These are phyloP conservation scores for Lasioglossum oenotherae DNA, from an alignment of 2,888 invertebrate species.

Conservation along the genomic window DNA sequence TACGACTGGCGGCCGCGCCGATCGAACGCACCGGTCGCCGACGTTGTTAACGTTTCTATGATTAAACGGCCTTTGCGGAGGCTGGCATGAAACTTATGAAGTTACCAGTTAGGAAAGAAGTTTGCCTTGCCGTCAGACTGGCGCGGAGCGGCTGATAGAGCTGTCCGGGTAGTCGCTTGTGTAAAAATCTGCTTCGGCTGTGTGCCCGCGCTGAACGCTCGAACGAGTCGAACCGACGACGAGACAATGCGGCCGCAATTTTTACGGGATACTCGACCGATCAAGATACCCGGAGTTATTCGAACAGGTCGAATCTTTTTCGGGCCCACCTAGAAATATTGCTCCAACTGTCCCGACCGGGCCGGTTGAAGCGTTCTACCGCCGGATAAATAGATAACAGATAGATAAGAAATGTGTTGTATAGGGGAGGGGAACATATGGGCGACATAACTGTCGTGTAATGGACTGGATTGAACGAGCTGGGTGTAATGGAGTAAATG, in stretches of 20 bases:
- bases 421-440: not conserved
- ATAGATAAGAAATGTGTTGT: not conserved
- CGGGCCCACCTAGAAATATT: conserved; percentile 4
- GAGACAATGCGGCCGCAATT: not conserved
- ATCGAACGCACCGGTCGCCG: conserved; percentile 26
- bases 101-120: conserved; percentile 36
- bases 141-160: conserved; percentile 16
- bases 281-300: conserved; percentile 10
- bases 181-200: conserved; percentile 3
- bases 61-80: conserved; percentile 44
- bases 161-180: not conserved
- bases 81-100: conserved; percentile 29
- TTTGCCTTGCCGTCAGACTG: conserved; percentile 38
- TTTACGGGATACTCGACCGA: conserved; percentile 4
- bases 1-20: not conserved
- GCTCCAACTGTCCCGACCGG: not conserved
- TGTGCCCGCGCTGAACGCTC: not conserved
- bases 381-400: not conserved
- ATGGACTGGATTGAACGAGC: not conserved
- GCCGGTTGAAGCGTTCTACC: not conserved
- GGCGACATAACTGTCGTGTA: not conserved
- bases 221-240: not conserved
- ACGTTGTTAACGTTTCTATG: conserved; percentile 32
- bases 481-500: not conserved
- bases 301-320: conserved; percentile 8